Evolutionary conservation across 2,797 vertebrate genomes (phyloP), one percentile per base, ranked within the genome.

Genomic region (Peromyscus attwateri): DNA sequence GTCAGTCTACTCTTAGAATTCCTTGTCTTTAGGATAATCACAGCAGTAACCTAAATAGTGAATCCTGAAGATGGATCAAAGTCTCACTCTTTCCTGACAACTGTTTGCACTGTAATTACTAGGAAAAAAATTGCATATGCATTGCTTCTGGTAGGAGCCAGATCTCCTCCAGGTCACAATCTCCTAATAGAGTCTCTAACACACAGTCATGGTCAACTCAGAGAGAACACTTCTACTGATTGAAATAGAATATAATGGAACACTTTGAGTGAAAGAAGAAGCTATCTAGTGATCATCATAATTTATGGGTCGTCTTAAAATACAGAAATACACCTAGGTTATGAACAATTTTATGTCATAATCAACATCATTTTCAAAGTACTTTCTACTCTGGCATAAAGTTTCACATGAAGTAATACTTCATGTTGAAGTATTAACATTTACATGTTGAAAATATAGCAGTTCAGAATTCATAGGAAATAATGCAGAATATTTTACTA

Each of bases 381-480:
- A 70, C 13, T 71, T 80, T 95, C 11, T 94, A 55, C 62, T 94
- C 93, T 95, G 76, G 62, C 3, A 75, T 10, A 82, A 71, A 94
- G 64, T 68, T 70, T 2, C 34, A 95, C 1, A 40, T 76, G 40
- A 79, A 92, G 64, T 76, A 40, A 29, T 95, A 87, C 71, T 31
- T 80, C n/a, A n/a, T n/a, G n/a, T n/a, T n/a, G n/a, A n/a, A n/a
- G n/a, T 57, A 84, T 73, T 46, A 66, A 10, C 0, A 0, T 2
- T 88, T 43, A 10, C n/a, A 83, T 62, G 1, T 49, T 91, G 29
- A 92, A 60, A 9, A 57, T 62, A 92, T 91, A 97, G 73, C 76
- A 3, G 0, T 55, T 2, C 21, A 66, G 23, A 0, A 68, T 43
- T 77, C 29, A 89, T 81, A 96, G 16, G 70, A 92, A 92, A 64